These are phyloP conservation scores for Calliscelio sp. DNA, from an alignment of 2,888 invertebrate genomes.

Conservation along the genomic window DNA sequence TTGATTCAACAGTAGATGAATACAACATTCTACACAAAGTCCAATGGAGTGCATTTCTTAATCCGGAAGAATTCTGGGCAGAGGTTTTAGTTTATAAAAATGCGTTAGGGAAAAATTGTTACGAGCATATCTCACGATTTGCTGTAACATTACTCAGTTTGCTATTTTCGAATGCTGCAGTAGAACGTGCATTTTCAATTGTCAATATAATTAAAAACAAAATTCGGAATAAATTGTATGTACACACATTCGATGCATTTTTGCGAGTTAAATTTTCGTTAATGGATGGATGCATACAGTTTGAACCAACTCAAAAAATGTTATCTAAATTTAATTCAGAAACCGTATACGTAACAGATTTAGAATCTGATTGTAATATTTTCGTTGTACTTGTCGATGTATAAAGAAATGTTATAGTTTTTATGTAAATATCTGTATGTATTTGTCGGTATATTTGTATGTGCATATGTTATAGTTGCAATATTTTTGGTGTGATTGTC, in stretches of 20 bases:
- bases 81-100: constrained; percentile 53
- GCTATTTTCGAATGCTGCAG: constrained; percentile 73
- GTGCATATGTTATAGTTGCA: too few species aligned
- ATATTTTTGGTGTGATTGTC: too few species aligned
- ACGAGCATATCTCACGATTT: constrained; percentile 67
- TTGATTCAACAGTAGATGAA: constrained; percentile 69
- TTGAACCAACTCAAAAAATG: too few species aligned
- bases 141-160: constrained; percentile 54
- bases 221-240: constrained; percentile 29
- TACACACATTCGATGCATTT: constrained; percentile 7
- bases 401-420: too few species aligned
- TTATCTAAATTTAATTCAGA: too few species aligned
- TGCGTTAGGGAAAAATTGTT: constrained; percentile 63
- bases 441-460: too few species aligned
- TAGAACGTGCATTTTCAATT: constrained; percentile 72
- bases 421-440: too few species aligned
- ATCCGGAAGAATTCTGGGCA: constrained; percentile 57
- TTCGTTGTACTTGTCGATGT: too few species aligned
- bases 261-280: constrained; percentile 7
- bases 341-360: too few species aligned
- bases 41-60: constrained; percentile 5
- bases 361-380: too few species aligned
- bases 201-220: constrained; percentile 63
- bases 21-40: constrained; percentile 67
- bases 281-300: not conserved